These are phyloP conservation scores for Anas bernieri DNA, from an alignment of 2,797 vertebrate species.

Conservation along the genomic window DNA sequence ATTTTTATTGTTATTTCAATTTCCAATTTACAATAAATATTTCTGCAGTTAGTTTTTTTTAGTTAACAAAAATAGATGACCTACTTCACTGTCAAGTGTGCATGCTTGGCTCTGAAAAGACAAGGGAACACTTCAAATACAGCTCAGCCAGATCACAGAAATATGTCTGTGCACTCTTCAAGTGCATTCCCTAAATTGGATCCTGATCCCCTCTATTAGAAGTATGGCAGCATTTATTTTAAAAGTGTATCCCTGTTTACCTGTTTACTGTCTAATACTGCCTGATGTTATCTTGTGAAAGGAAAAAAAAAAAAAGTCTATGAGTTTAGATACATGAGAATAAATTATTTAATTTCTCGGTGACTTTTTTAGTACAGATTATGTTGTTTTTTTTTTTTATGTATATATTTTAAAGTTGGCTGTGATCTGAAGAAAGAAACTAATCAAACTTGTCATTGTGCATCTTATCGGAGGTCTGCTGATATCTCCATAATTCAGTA, in stretches of 20 bases:
- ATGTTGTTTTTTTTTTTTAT: neutral
- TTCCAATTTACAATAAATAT: neutral
- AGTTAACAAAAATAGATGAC: neutral
- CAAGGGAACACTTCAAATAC: conserved; percentile 9
- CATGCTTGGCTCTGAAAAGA: neutral
- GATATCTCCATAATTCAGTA: neutral
- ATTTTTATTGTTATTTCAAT: neutral
- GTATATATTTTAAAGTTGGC: rapidly evolving
- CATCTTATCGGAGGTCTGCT: conserved; percentile 16
- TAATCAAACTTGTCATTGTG: neutral
- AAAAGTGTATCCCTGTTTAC: neutral
- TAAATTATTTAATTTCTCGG: neutral
- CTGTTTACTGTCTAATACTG: neutral
- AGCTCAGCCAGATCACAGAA: neutral
- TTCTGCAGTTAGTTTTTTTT: neutral
- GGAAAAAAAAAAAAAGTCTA: neutral
- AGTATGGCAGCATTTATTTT: neutral
- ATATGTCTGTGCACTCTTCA: neutral
- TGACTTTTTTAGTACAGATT: neutral
- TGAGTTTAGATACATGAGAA: neutral
- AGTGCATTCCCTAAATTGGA: neutral
- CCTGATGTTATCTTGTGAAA: neutral
- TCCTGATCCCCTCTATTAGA: neutral
- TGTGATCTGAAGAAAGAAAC: neutral
- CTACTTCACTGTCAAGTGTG: neutral